A percentile compares a stretch with the other conserved stretches of the same genome.
phyloP scores from a whole-genome alignment of 2,113 vertebrate genomes.

The Cacatua alba region DNA sequence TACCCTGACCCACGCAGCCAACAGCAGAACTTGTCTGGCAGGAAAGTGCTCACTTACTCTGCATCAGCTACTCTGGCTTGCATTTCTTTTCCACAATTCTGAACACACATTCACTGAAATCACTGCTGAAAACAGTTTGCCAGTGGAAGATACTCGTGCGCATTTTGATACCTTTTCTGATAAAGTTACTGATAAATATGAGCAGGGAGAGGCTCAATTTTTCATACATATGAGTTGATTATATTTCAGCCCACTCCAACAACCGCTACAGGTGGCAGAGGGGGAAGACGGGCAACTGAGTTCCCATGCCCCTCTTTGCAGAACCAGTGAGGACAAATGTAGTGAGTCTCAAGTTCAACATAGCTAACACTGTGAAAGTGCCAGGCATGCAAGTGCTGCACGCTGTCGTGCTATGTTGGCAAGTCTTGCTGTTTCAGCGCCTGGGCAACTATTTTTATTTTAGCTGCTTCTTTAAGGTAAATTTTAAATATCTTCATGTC shows the following conservation, averaged over 20 bases:
- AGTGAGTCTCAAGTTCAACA: neutral
- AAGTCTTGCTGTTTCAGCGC: neutral
- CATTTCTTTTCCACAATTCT: neutral
- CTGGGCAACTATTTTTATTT: neutral
- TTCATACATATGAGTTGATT: neutral
- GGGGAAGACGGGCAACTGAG: neutral
- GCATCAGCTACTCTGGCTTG: neutral
- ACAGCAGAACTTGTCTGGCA: neutral
- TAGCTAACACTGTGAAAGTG: neutral
- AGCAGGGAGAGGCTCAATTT: neutral
- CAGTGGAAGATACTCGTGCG: neutral
- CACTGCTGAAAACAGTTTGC: neutral
- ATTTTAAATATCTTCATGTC: neutral
- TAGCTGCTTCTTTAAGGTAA: neutral
- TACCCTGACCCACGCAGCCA: neutral
- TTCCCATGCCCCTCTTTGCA: neutral
- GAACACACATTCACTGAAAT: neutral
- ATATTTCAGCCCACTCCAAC: neutral
- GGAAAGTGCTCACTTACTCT: rapidly evolving
- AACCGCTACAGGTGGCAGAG: neutral
- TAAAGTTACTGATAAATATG: neutral
- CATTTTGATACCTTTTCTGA: neutral
- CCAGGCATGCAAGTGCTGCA: neutral
- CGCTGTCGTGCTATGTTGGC: rapidly evolving
- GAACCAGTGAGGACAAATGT: neutral